phyloP scores from a whole-genome alignment of 2,797 vertebrate species.

The Lindbergichthys nudifrons region DNA sequence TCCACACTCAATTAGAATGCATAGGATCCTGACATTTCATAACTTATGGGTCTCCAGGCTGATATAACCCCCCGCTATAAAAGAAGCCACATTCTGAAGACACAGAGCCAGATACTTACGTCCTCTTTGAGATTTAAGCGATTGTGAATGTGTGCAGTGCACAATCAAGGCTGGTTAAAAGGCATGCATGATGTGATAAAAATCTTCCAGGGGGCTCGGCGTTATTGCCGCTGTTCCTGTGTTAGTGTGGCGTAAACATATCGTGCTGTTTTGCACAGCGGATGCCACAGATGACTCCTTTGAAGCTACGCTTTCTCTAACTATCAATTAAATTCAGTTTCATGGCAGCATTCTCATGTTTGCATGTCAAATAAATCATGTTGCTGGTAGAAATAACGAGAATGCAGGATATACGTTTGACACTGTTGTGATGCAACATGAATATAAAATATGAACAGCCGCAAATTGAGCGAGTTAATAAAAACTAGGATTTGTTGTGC shows the following conservation, averaged over 20 bases:
- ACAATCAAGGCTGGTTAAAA: constrained; percentile 77
- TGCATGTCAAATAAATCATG: constrained; percentile 93
- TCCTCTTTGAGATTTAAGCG: constrained; percentile 77
- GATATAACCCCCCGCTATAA: constrained; percentile 81
- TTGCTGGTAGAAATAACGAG: constrained; percentile 89
- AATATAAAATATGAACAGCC: constrained; percentile 93
- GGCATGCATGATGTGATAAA: constrained; percentile 67
- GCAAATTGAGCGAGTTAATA: constrained; percentile 95
- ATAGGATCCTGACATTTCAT: constrained; percentile 88
- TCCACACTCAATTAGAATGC: constrained; percentile 90
- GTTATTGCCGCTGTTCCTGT: constrained; percentile 52
- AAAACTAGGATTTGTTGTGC: constrained; percentile 92
- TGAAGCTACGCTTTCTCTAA: constrained; percentile 83
- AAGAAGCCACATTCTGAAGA: constrained; percentile 76
- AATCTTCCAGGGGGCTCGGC: constrained; percentile 29
- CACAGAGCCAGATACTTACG: constrained; percentile 78
- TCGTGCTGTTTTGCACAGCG: constrained; percentile 50
- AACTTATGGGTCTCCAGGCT: constrained; percentile 87
- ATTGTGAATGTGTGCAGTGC: constrained; percentile 71
- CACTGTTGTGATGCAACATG: constrained; percentile 88
- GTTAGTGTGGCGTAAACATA: constrained; percentile 51
- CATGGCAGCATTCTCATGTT: constrained; percentile 86
- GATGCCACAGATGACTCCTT: constrained; percentile 78
- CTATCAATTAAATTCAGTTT: constrained; percentile 92
- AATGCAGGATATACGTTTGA: constrained; percentile 87